Evolutionary conservation across 2,113 vertebrate genomes (phyloP), one percentile per base, ranked within the genome.

Genomic region (Acrocephalus arundinaceus): DNA sequence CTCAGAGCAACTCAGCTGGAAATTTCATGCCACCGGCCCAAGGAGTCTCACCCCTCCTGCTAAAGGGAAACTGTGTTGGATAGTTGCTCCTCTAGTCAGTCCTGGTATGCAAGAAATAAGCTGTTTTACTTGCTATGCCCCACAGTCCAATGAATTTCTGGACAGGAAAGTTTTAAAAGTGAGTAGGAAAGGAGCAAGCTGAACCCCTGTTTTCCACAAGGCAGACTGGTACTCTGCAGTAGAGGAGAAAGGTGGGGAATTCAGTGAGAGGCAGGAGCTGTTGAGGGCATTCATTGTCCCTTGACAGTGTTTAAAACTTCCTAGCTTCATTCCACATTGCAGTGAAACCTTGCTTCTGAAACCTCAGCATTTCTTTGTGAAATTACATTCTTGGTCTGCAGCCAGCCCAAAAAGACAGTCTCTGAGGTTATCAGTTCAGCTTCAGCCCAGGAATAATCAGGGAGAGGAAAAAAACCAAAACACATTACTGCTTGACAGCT

Each of bases 401-500:
- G 84, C 94, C 95, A 94, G 81, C 22, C 70, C 4, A 2, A 79
- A 89, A 95, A 94, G 85, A 66, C 61, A 72, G 93, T 87, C 49
- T 89, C 54, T 15, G 62, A 93, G 90, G 90, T 97, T 96, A 94
- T 96, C 93, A 76, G 90, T 89, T 94, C 88, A 95, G 86, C 73
- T 89, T 95, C 73, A 93, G 85, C 52, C 21, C 52, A 81, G 57
- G 57, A 93, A 78, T 65, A 76, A 84, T 78, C 70, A 78, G n/a
- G 43, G 28, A 82, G 51, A 93, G 12, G 8, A 4, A 57, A 85
- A 73, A 91, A 39, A 0, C 4, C 15, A 63, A 87, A 85, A 35
- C 22, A 71, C 49, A 33, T 74, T 75, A 57, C 61, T 61, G 20
- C 77, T 85, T 94, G 90, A 92, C 77, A 94, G 85, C 48, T 93